phyloP scores from a whole-genome alignment of 2,113 vertebrate genomes.

The Silurus asotus region DNA sequence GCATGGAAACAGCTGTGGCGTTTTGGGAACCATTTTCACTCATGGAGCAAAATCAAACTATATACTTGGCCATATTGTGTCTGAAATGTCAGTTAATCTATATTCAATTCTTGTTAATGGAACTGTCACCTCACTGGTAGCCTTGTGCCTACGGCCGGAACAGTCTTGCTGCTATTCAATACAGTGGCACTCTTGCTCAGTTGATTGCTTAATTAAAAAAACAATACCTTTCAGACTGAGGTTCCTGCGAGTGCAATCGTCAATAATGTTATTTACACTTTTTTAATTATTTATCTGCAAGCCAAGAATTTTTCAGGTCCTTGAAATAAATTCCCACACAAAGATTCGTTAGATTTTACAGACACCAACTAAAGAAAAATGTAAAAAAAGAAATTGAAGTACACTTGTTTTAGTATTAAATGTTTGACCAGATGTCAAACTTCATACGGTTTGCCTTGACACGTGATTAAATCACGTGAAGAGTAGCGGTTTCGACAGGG shows the following conservation, averaged over 20 bases:
- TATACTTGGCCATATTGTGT: neutral
- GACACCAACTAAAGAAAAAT: neutral
- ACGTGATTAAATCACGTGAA: neutral
- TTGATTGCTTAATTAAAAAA: slow-evolving; percentile 1
- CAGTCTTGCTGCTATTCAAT: neutral
- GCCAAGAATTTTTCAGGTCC: neutral
- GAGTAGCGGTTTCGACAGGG: neutral
- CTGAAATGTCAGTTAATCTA: neutral
- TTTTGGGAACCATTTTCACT: neutral
- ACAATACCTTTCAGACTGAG: neutral
- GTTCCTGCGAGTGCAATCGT: no score
- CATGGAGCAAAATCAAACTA: neutral
- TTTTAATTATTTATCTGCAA: neutral
- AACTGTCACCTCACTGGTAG: neutral
- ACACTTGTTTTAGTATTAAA: neutral
- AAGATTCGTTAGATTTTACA: neutral
- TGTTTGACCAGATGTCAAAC: slow-evolving; percentile 16
- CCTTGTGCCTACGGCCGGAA: neutral
- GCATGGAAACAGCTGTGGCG: neutral
- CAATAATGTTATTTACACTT: neutral
- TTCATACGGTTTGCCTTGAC: slow-evolving; percentile 8
- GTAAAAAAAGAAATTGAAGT: neutral
- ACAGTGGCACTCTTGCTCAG: neutral
- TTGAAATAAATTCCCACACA: neutral
- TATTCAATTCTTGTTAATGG: neutral